These are phyloP conservation scores for Kryphioiulus occultus DNA, from an alignment of 2,888 invertebrate species.

Conservation along the genomic window DNA sequence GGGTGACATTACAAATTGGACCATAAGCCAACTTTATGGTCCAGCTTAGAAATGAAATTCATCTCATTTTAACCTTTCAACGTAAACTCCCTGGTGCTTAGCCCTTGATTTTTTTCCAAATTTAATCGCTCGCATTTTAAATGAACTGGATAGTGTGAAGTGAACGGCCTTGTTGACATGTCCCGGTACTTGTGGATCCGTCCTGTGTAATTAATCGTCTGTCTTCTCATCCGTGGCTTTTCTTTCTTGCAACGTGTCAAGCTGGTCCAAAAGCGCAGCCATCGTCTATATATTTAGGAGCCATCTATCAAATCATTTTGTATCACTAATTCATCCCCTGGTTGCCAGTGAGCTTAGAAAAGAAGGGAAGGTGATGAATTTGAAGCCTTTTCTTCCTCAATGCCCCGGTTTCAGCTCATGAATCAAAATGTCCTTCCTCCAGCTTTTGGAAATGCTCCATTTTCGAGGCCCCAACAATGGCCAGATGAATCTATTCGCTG, in stretches of 20 bases:
- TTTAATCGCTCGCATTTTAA: not conserved
- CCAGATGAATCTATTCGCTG: slow-evolving; percentile 18
- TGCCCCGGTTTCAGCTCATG: not conserved
- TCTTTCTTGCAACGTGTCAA: slow-evolving; percentile 26
- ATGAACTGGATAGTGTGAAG: not conserved
- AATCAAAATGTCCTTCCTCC: slow-evolving; percentile 13
- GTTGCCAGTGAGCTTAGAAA: slow-evolving; percentile 9
- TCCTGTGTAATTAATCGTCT: slow-evolving; percentile 27
- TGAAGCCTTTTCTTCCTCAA: slow-evolving; percentile 35
- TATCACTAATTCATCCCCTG: slow-evolving; percentile 26
- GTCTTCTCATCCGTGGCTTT: slow-evolving; percentile 31
- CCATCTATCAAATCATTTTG: slow-evolving; percentile 35
- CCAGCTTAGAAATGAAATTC: not conserved
- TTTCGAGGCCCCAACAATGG: not conserved
- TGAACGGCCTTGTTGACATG: slow-evolving; percentile 13
- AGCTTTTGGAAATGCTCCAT: slow-evolving; percentile 6
- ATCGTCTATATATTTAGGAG: slow-evolving; percentile 35
- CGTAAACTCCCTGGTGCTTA: not conserved
- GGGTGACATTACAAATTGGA: no score
- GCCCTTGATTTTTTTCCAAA: not conserved
- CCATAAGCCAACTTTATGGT: not conserved
- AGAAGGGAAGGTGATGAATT: slow-evolving; percentile 21
- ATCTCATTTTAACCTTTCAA: not conserved
- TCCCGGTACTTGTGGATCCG: slow-evolving; percentile 35
- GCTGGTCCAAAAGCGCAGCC: slow-evolving; percentile 12